A percentile compares a stretch with the other conserved stretches of the same genome.
Evolutionary conservation across 1,140 invertebrate genomes (phyloP).

Genomic region (Tetramorium simillimum): DNA sequence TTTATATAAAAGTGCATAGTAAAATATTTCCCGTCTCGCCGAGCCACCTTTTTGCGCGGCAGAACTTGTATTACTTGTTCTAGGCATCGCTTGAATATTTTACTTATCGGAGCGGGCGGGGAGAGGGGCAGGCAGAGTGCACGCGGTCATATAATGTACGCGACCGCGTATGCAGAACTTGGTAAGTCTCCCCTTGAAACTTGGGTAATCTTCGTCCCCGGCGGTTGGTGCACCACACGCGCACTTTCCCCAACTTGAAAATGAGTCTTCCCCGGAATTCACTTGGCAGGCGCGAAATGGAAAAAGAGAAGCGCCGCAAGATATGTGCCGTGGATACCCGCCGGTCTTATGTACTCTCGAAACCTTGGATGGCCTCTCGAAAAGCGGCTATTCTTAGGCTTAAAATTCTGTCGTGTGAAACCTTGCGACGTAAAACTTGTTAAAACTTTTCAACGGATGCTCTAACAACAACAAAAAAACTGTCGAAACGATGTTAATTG

Average conservation of each 20-base stretch:
- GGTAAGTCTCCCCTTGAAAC: slow-evolving; percentile 45
- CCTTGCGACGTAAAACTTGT: background rate
- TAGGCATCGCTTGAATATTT: slow-evolving; percentile 45
- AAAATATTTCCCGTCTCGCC: background rate
- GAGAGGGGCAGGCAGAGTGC: background rate
- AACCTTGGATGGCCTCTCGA: background rate
- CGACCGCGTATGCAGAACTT: slow-evolving; percentile 52
- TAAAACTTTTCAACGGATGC: background rate
- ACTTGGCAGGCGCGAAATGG: slow-evolving; percentile 30
- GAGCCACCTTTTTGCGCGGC: background rate
- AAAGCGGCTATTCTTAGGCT: background rate
- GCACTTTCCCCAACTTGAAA: slow-evolving; percentile 53
- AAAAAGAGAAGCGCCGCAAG: slow-evolving; percentile 39
- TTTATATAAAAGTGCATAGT: background rate
- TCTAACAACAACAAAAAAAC: background rate
- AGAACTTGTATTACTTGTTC: slow-evolving; percentile 13
- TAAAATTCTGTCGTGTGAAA: background rate
- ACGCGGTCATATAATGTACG: slow-evolving; percentile 44
- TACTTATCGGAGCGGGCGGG: slow-evolving; percentile 24
- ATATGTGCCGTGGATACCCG: slow-evolving; percentile 14
- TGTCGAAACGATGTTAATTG: slow-evolving; percentile 37
- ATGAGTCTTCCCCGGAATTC: slow-evolving; percentile 51
- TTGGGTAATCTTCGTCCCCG: slow-evolving; percentile 54
- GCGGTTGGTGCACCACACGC: slow-evolving; percentile 30
- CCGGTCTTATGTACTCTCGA: background rate